These are phyloP conservation scores for Diaphora mendica DNA, from an alignment of 2,888 invertebrate genomes.

Conservation along the genomic window DNA sequence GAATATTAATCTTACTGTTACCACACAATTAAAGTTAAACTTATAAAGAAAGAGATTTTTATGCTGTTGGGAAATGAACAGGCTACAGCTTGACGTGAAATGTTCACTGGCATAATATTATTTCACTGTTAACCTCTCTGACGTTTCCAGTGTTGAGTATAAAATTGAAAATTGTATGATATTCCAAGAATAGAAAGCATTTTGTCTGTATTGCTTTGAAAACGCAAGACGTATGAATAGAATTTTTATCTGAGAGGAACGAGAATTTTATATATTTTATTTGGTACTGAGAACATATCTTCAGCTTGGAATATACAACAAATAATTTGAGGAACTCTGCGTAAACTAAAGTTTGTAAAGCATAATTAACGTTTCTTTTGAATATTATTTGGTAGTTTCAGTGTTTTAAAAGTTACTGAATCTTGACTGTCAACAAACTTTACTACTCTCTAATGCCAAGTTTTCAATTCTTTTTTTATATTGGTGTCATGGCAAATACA, in stretches of 20 bases:
- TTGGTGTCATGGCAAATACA: too few species aligned
- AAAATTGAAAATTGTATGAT: conserved; percentile 15
- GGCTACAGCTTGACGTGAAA: conserved; percentile 3
- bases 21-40: conserved; percentile 4
- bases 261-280: too few species aligned
- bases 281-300: too few species aligned
- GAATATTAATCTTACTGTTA: background rate
- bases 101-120: conserved; percentile 11
- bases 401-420: background rate
- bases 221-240: background rate
- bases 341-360: background rate
- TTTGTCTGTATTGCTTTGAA: background rate
- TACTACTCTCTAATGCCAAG: too few species aligned
- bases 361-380: background rate
- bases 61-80: conserved; percentile 11
- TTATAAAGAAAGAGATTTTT: background rate
- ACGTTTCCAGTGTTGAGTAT: conserved; percentile 3
- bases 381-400: background rate
- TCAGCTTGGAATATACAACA: too few species aligned
- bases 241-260: too few species aligned
- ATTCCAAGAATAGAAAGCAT: conserved; percentile 1
- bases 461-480: too few species aligned
- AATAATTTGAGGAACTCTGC: too few species aligned
- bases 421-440: background rate
- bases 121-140: conserved; percentile 17